Evolutionary conservation across 2,113 vertebrate species (phyloP).

Genomic region (Microcebus jonahi): DNA sequence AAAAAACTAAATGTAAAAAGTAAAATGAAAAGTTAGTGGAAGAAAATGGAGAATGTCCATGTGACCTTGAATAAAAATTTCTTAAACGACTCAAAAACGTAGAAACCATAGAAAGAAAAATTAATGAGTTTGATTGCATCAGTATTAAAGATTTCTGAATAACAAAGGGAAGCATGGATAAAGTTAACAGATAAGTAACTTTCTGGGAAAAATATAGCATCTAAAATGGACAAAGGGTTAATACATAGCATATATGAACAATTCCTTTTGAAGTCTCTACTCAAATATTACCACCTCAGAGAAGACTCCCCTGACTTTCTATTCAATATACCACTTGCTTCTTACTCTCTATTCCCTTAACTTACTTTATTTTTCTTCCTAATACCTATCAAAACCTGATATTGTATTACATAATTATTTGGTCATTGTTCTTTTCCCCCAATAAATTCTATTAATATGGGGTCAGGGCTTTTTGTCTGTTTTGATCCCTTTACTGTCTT

Average conservation of each 20-base stretch:
- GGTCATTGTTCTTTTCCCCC: background rate
- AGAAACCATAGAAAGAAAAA: background rate
- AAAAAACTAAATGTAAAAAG: conserved; percentile 24
- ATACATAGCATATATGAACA: background rate
- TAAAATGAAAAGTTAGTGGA: background rate
- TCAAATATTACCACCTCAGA: background rate
- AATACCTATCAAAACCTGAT: background rate
- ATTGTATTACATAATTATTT: background rate
- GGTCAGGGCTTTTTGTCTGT: background rate
- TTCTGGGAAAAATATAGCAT: background rate
- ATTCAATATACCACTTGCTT: background rate
- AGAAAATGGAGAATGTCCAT: background rate
- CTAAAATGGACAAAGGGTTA: background rate
- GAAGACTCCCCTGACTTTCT: background rate
- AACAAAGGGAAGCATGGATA: background rate
- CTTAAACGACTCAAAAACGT: background rate
- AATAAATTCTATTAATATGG: background rate
- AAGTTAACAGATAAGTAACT: conserved; percentile 6
- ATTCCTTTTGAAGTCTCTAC: background rate
- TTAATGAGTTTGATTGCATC: background rate
- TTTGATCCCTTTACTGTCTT: background rate
- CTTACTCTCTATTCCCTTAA: background rate
- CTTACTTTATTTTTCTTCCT: conserved; percentile 26
- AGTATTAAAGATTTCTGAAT: conserved; percentile 2
- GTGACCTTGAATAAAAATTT: conserved; percentile 8